A percentile compares a stretch with the other conserved stretches of the same genome.
These are phyloP conservation scores for Cheilosia pagana DNA, from an alignment of 2,888 invertebrate genomes.

Conservation along the genomic window DNA sequence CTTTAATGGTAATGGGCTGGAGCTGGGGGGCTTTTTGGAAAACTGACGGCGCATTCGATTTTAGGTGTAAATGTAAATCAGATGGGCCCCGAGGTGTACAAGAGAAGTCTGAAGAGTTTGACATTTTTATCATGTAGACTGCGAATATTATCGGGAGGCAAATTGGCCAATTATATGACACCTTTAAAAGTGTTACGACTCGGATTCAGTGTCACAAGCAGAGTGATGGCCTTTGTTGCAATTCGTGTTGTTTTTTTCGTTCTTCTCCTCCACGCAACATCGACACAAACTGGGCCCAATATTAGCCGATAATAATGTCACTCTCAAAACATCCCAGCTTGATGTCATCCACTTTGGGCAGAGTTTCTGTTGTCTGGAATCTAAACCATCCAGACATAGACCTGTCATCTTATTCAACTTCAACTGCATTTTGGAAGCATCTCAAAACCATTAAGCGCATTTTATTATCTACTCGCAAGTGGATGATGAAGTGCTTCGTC, in stretches of 20 bases:
- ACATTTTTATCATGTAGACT: slow-evolving; percentile 16
- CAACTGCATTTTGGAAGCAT: slow-evolving; percentile 55
- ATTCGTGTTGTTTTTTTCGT: too few relatives aligned
- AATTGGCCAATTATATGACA: slow-evolving; percentile 23
- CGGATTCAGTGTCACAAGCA: not conserved
- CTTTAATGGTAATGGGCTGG: slow-evolving; percentile 34
- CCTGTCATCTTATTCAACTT: slow-evolving; percentile 51
- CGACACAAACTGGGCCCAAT: too few relatives aligned
- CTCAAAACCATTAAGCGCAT: slow-evolving; percentile 38
- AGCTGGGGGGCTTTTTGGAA: slow-evolving; percentile 8
- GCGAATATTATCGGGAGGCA: not conserved
- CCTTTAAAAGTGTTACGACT: too few relatives aligned
- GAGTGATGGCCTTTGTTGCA: too few relatives aligned
- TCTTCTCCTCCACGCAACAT: too few relatives aligned
- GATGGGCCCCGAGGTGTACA: slow-evolving; percentile 34
- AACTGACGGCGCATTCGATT: slow-evolving; percentile 5
- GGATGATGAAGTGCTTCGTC: slow-evolving; percentile 33
- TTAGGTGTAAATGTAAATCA: slow-evolving; percentile 36
- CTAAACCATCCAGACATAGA: slow-evolving; percentile 8
- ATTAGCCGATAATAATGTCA: too few relatives aligned
- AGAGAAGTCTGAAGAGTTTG: slow-evolving; percentile 7
- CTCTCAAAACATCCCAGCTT: too few relatives aligned
- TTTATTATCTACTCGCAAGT: slow-evolving; percentile 56
- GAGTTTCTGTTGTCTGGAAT: slow-evolving; percentile 22
- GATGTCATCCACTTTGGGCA: too few relatives aligned